Percentiles rank a stretch among this genome's conserved stretches.
phyloP scores from a whole-genome alignment of 2,888 invertebrate genomes.

The Polyploca ridens region DNA sequence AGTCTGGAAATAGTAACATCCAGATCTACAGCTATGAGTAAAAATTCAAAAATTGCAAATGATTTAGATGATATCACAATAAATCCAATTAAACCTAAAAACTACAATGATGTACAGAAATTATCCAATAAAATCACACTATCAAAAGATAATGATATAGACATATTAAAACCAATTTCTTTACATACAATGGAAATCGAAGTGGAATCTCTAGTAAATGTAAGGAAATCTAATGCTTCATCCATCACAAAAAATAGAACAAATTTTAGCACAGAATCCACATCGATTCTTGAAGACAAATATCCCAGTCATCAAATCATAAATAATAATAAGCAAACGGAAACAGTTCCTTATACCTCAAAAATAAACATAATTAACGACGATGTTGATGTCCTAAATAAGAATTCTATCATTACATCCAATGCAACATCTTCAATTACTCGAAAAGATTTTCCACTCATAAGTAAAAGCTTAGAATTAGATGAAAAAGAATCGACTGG shows the following conservation, averaged over 20 bases:
- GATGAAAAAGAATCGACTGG: not conserved
- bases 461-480: not conserved
- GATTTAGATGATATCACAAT: not conserved
- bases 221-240: not conserved
- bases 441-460: not conserved
- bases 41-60: not conserved
- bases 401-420: not conserved
- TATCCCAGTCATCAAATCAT: slow-evolving; percentile 19
- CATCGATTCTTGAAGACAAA: not conserved
- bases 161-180: not conserved
- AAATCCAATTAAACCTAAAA: not conserved
- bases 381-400: not conserved
- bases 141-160: not conserved
- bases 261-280: not conserved
- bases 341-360: not conserved
- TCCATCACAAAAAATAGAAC: not conserved
- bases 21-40: not conserved
- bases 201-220: not conserved
- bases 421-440: not conserved
- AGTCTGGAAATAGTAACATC: not conserved
- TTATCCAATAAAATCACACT: not conserved
- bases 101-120: not conserved
- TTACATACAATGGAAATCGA: slow-evolving; percentile 34
- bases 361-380: not conserved
- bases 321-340: slow-evolving; percentile 14